Conservation (phyloP, 2,888 invertebrate species). For the Machimus atricapillus region DNA sequence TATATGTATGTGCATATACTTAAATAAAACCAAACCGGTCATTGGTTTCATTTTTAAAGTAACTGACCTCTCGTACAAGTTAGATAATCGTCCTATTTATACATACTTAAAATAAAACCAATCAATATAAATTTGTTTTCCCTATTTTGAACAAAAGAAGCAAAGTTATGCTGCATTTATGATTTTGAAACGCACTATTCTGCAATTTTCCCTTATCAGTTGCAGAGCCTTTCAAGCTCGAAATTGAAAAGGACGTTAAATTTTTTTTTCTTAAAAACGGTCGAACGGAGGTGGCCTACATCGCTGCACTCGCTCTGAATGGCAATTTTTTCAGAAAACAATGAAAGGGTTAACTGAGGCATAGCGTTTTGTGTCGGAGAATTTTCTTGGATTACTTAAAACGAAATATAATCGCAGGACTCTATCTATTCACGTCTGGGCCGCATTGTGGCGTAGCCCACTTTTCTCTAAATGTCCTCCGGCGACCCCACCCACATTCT, state of each 20-base stretch:
- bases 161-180: background rate
- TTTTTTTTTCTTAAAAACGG: background rate
- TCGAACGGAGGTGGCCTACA: background rate
- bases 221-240: background rate
- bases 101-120: too few relatives aligned
- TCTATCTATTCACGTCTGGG: background rate
- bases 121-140: too few relatives aligned
- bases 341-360: background rate
- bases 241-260: background rate
- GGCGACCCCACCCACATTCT: background rate
- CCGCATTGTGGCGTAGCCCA: background rate
- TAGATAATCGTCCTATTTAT: too few relatives aligned
- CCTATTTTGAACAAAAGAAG: background rate
- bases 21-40: too few relatives aligned
- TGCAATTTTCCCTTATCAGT: background rate
- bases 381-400: background rate
- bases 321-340: background rate
- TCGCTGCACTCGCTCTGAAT: background rate
- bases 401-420: background rate
- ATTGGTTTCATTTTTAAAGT: too few relatives aligned
- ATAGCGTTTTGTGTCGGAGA: background rate
- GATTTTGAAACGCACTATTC: background rate
- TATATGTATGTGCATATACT: too few relatives aligned
- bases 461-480: background rate
- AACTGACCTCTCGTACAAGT: too few relatives aligned